These are phyloP conservation scores for Cataglyphis cursor DNA, from an alignment of 2,888 invertebrate species.

Conservation along the genomic window DNA sequence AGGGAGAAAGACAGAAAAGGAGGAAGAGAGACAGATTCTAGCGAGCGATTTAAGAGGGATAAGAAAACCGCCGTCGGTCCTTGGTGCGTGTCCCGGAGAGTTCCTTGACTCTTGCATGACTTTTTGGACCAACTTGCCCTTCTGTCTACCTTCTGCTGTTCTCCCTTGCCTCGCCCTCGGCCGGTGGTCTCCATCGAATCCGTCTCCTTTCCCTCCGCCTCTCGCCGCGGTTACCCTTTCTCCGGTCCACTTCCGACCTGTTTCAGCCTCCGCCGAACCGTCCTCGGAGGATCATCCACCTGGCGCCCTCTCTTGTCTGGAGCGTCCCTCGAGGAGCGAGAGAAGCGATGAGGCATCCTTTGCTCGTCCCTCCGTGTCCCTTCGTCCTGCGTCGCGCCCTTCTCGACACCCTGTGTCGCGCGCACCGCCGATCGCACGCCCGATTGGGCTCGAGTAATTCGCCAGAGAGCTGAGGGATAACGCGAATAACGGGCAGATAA, in stretches of 20 bases:
- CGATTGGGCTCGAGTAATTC: slow-evolving; percentile 56
- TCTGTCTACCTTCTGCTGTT: slow-evolving; percentile 60
- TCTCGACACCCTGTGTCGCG: slow-evolving; percentile 25
- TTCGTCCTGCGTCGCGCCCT: neutral
- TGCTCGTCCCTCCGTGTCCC: slow-evolving; percentile 42
- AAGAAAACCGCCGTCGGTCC: slow-evolving; percentile 74
- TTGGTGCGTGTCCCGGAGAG: slow-evolving; percentile 68
- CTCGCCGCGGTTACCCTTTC: slow-evolving; percentile 57
- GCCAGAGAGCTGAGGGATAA: slow-evolving; percentile 49
- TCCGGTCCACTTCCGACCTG: slow-evolving; percentile 55
- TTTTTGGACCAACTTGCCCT: slow-evolving; percentile 72
- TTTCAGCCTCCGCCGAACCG: slow-evolving; percentile 53
- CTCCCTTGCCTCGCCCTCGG: slow-evolving; percentile 65
- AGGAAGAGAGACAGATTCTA: slow-evolving; percentile 60
- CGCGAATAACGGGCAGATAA: slow-evolving; percentile 55
- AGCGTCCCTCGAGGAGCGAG: slow-evolving; percentile 39
- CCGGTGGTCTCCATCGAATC: slow-evolving; percentile 43
- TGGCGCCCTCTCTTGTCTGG: slow-evolving; percentile 71
- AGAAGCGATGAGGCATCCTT: slow-evolving; percentile 30
- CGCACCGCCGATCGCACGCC: slow-evolving; percentile 51
- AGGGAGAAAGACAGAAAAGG: slow-evolving; percentile 44
- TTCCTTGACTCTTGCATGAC: slow-evolving; percentile 76
- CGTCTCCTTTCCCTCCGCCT: neutral
- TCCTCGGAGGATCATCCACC: slow-evolving; percentile 74
- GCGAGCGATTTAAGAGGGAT: slow-evolving; percentile 76